These are phyloP conservation scores for Lagorchestes hirsutus DNA, from an alignment of 2,797 vertebrate species.

Conservation along the genomic window DNA sequence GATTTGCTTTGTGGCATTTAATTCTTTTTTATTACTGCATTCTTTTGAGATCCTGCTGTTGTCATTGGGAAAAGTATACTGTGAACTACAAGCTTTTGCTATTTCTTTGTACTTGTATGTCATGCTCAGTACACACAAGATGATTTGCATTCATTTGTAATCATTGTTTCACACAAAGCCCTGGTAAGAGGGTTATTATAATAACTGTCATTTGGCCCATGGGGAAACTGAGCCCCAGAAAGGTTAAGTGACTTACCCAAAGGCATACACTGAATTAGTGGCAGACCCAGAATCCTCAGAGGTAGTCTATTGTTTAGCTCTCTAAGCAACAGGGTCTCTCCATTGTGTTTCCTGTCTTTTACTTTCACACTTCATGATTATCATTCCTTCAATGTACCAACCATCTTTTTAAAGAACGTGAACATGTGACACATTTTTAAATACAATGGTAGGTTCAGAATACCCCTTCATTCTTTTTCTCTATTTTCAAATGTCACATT, in stretches of 20 bases:
- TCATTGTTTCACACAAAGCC: conserved; percentile 68
- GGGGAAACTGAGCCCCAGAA: conserved; percentile 69
- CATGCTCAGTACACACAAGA: conserved; percentile 67
- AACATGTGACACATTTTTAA: conserved; percentile 53
- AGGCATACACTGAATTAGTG: conserved; percentile 58
- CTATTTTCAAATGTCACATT: conserved; percentile 66
- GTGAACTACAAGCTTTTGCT: conserved; percentile 64
- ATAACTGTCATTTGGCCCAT: conserved; percentile 58
- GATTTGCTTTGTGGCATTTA: conserved; percentile 72
- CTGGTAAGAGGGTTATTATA: conserved; percentile 61
- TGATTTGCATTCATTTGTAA: conserved; percentile 74
- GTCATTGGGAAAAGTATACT: conserved; percentile 74
- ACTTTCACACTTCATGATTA: conserved; percentile 40
- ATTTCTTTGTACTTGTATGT: conserved; percentile 67
- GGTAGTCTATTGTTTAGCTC: neutral
- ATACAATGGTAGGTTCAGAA: conserved; percentile 57
- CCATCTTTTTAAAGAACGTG: conserved; percentile 56
- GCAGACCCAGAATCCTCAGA: conserved; percentile 21
- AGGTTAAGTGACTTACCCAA: conserved; percentile 81
- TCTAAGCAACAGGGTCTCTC: neutral
- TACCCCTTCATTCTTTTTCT: conserved; percentile 54
- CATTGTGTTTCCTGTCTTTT: conserved; percentile 43
- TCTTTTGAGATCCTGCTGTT: conserved; percentile 77
- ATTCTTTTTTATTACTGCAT: conserved; percentile 80
- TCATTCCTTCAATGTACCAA: conserved; percentile 41